A percentile compares a stretch with the other conserved stretches of the same genome.
These are phyloP conservation scores for Heptranchias perlo DNA, from an alignment of 2,113 vertebrate species.

Conservation along the genomic window DNA sequence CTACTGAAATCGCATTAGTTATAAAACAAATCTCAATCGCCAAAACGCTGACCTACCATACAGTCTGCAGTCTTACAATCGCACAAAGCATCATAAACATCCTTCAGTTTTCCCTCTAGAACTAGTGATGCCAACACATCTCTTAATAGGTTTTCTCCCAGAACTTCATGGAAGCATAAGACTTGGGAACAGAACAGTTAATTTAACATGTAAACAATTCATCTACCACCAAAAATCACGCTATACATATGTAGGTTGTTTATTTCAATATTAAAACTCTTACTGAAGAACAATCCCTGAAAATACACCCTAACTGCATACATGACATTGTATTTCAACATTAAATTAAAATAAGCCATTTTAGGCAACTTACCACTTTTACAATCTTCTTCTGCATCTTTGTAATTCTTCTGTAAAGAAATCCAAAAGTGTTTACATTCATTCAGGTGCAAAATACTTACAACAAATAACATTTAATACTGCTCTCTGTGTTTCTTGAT, in stretches of 20 bases:
- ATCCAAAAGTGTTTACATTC: neutral
- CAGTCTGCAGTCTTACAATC: slow-evolving; percentile 25
- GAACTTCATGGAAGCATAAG: neutral
- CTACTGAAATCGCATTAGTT: slow-evolving; percentile 18
- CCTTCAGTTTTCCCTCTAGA: slow-evolving; percentile 32
- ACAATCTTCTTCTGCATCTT: slow-evolving; percentile 12
- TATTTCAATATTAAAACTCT: neutral
- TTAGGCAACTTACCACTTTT: slow-evolving; percentile 10
- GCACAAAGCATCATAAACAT: slow-evolving; percentile 29
- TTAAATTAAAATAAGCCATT: neutral
- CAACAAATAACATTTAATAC: neutral
- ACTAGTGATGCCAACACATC: slow-evolving; percentile 26
- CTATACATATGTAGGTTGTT: neutral
- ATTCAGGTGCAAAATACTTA: neutral
- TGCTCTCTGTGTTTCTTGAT: neutral
- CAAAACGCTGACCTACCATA: slow-evolving; percentile 33
- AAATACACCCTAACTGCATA: neutral
- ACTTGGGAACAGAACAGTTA: slow-evolving; percentile 26
- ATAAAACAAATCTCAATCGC: slow-evolving; percentile 12
- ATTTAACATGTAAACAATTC: neutral
- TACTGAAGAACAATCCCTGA: neutral
- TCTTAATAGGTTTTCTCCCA: slow-evolving; percentile 30
- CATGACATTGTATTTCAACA: neutral
- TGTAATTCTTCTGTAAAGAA: slow-evolving; percentile 17
- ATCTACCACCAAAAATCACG: neutral